A percentile compares a stretch with the other conserved stretches of the same genome.
These are phyloP conservation scores for Sebastes itinus DNA, from an alignment of 2,797 vertebrate species.

Conservation along the genomic window DNA sequence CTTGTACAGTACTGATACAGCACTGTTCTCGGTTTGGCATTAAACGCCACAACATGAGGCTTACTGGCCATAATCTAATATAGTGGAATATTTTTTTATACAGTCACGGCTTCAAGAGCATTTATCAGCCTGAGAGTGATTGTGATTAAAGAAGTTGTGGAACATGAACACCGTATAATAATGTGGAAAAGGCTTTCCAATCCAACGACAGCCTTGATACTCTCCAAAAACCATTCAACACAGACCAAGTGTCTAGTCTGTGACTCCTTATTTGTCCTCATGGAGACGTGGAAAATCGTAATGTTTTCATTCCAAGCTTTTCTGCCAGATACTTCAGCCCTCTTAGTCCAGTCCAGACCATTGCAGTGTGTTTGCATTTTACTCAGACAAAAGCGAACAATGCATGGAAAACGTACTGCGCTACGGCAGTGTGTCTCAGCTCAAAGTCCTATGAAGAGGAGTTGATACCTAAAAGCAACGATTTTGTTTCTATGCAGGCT, in stretches of 20 bases:
- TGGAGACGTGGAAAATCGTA: slow-evolving; percentile 83
- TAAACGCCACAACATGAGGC: slow-evolving; percentile 31
- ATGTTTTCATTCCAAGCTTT: slow-evolving; percentile 81
- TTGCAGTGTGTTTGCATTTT: slow-evolving; percentile 71
- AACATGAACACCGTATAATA: slow-evolving; percentile 66
- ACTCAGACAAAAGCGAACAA: slow-evolving; percentile 55
- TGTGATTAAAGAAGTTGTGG: slow-evolving; percentile 69
- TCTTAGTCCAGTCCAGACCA: slow-evolving; percentile 62
- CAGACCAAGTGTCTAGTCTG: slow-evolving; percentile 76
- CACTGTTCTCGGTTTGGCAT: slow-evolving; percentile 38
- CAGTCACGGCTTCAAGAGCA: slow-evolving; percentile 59
- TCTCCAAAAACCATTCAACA: slow-evolving; percentile 77
- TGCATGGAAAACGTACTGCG: slow-evolving; percentile 54
- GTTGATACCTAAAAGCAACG: slow-evolving; percentile 11
- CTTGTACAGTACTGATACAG: slow-evolving; percentile 7
- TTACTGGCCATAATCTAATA: slow-evolving; percentile 46
- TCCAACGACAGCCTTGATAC: slow-evolving; percentile 59
- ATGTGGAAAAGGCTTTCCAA: slow-evolving; percentile 79
- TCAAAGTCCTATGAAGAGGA: slow-evolving; percentile 31
- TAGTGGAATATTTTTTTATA: slow-evolving; percentile 51
- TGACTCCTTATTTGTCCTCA: slow-evolving; percentile 83
- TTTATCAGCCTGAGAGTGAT: slow-evolving; percentile 59
- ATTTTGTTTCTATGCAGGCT: neutral
- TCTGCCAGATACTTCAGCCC: slow-evolving; percentile 78
- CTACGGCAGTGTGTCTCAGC: slow-evolving; percentile 18